These are phyloP conservation scores for Lophotis ruficrista DNA, from an alignment of 2,113 vertebrate species.

Conservation along the genomic window DNA sequence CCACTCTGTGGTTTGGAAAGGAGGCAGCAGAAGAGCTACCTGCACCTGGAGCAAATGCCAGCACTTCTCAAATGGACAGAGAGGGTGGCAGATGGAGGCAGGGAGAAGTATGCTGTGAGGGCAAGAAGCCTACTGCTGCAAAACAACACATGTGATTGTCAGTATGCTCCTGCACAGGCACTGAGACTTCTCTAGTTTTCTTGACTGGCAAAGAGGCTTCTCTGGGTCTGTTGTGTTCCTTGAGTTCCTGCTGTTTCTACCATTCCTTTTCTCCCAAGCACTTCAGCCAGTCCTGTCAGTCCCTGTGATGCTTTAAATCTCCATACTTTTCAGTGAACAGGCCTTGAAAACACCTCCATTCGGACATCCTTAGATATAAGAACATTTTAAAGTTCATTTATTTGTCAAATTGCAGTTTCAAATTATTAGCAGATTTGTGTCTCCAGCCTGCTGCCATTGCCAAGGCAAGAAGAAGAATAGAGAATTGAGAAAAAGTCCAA, in stretches of 20 bases:
- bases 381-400: background rate
- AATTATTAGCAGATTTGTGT: background rate
- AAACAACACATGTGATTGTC: background rate
- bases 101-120: background rate
- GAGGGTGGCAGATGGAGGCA: background rate
- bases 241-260: background rate
- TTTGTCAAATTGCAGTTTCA: background rate
- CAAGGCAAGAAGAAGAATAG: background rate
- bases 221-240: background rate
- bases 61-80: background rate
- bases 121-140: background rate
- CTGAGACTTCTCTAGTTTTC: background rate
- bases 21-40: background rate
- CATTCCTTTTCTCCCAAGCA: background rate
- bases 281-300: background rate
- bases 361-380: background rate
- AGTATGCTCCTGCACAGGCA: background rate
- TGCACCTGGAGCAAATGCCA: background rate
- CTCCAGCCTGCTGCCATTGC: background rate
- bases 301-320: background rate
- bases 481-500: background rate
- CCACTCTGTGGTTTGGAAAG: background rate
- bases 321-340: background rate
- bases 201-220: background rate
- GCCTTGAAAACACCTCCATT: background rate